Percentiles rank a stretch among this genome's conserved stretches.
These are phyloP conservation scores for Hedya salicella DNA, from an alignment of 2,888 invertebrate genomes.

Conservation along the genomic window DNA sequence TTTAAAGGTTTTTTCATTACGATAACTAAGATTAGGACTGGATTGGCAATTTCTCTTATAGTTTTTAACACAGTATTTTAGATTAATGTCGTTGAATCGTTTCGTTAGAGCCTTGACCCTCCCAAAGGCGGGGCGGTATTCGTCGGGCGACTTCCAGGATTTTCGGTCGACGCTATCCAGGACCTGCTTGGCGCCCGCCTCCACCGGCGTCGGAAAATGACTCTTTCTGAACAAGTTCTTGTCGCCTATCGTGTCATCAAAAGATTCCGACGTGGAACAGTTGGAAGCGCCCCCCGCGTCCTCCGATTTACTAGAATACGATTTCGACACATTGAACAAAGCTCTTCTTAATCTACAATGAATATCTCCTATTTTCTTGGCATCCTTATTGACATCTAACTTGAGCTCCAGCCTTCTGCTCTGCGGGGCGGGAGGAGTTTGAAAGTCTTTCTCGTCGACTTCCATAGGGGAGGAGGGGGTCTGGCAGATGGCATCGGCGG, in stretches of 20 bases:
- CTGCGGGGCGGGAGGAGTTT: constrained; percentile 47
- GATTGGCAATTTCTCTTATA: constrained; percentile 79
- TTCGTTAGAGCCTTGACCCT: constrained; percentile 89
- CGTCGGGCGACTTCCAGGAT: constrained; percentile 89
- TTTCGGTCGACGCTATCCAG: constrained; percentile 77
- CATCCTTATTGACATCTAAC: constrained; percentile 64
- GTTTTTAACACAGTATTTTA: constrained; percentile 72
- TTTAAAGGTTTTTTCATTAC: constrained; percentile 58
- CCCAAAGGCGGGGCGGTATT: constrained; percentile 87
- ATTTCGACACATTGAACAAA: constrained; percentile 68
- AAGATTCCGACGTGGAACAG: constrained; percentile 71
- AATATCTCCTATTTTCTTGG: constrained; percentile 62
- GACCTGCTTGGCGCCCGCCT: constrained; percentile 67
- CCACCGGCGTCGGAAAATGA: constrained; percentile 55
- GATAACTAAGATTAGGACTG: constrained; percentile 76
- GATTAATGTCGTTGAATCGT: constrained; percentile 86
- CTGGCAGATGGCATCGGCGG: constrained; percentile 74
- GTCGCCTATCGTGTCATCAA: constrained; percentile 57
- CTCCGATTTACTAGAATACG: constrained; percentile 70
- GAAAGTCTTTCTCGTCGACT: constrained; percentile 47
- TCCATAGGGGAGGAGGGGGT: constrained; percentile 66
- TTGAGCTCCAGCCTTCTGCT: constrained; percentile 63
- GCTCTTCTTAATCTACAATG: constrained; percentile 70
- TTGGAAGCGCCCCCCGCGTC: constrained; percentile 72
- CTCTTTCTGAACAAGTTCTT: constrained; percentile 49